Evolutionary conservation across 2,888 invertebrate genomes (phyloP).

Genomic region (Thera obeliscata): DNA sequence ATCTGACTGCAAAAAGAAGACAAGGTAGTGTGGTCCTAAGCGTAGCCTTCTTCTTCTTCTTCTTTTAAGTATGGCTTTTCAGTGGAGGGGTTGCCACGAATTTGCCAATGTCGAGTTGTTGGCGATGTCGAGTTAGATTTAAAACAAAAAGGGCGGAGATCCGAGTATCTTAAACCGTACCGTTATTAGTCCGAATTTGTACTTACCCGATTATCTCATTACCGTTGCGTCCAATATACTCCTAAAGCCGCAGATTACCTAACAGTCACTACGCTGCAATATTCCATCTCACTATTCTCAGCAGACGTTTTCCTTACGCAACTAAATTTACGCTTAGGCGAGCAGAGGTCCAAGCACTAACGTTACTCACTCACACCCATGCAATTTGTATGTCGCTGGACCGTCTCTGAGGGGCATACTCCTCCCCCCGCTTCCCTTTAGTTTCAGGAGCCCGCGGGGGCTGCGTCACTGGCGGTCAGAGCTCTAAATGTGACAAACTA

Average conservation of each 20-base stretch:
- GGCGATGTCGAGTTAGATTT: too few relatives aligned
- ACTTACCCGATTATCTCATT: constrained; percentile 54
- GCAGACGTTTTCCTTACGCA: constrained; percentile 82
- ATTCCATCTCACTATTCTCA: constrained; percentile 59
- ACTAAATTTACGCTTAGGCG: constrained; percentile 82
- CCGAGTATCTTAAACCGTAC: too few relatives aligned
- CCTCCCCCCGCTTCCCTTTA: constrained; percentile 54
- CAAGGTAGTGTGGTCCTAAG: too few relatives aligned
- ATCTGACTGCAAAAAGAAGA: too few relatives aligned
- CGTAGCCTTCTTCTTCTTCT: too few relatives aligned
- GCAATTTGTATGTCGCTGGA: constrained; percentile 72
- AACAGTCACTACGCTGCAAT: constrained; percentile 41
- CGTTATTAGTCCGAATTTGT: too few relatives aligned
- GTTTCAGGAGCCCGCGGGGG: constrained; percentile 62
- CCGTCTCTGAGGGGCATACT: constrained; percentile 53
- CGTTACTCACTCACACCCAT: constrained; percentile 80
- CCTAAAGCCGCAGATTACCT: constrained; percentile 18
- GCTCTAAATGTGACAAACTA: constrained; percentile 77
- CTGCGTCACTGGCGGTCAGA: constrained; percentile 69
- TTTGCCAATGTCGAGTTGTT: too few relatives aligned
- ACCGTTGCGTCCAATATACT: constrained; percentile 64
- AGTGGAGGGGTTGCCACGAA: too few relatives aligned
- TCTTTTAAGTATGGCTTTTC: too few relatives aligned
- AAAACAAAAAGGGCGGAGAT: too few relatives aligned
- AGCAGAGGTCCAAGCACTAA: constrained; percentile 76